Conservation (phyloP, 2,797 vertebrate genomes). For the Etheostoma nigrum region DNA sequence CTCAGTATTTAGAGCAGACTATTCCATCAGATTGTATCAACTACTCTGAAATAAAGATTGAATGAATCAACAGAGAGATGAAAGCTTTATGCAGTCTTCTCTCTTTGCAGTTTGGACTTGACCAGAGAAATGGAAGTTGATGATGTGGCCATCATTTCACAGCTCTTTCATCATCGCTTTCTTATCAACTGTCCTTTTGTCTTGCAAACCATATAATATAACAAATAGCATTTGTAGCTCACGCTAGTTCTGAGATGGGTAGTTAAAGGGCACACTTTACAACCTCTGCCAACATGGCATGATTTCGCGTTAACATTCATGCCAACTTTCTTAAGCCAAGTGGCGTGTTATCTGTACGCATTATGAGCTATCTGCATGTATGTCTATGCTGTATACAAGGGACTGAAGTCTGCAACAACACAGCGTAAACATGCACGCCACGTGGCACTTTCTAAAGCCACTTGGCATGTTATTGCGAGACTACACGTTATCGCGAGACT, state of each 20-base stretch:
- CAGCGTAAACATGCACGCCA: too few relatives aligned
- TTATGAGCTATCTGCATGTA: too few relatives aligned
- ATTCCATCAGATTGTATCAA: conserved; percentile 82
- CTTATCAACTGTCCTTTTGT: conserved; percentile 39
- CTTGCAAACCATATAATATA: conserved; percentile 7
- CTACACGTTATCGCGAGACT: too few relatives aligned
- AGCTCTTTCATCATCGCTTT: conserved; percentile 52
- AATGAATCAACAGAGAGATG: conserved; percentile 76
- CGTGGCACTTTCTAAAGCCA: too few relatives aligned
- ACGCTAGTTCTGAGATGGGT: conserved; percentile 13
- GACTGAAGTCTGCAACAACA: too few relatives aligned
- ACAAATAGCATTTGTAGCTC: conserved; percentile 9
- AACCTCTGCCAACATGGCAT: neutral
- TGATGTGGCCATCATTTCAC: conserved; percentile 57
- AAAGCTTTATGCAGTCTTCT: conserved; percentile 64
- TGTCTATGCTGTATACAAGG: too few relatives aligned
- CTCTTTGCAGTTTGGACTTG: conserved; percentile 56
- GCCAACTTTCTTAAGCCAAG: too few relatives aligned
- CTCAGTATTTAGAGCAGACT: conserved; percentile 83
- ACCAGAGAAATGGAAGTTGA: conserved; percentile 63
- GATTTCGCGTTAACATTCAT: too few relatives aligned
- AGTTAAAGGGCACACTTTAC: conserved; percentile 25
- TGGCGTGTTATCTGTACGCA: too few relatives aligned
- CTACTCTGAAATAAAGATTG: conserved; percentile 82
- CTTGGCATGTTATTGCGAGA: too few relatives aligned